A percentile compares a stretch with the other conserved stretches of the same genome.
phyloP scores from a whole-genome alignment of 1,140 invertebrate genomes.

The Drosophila tropicalis region DNA sequence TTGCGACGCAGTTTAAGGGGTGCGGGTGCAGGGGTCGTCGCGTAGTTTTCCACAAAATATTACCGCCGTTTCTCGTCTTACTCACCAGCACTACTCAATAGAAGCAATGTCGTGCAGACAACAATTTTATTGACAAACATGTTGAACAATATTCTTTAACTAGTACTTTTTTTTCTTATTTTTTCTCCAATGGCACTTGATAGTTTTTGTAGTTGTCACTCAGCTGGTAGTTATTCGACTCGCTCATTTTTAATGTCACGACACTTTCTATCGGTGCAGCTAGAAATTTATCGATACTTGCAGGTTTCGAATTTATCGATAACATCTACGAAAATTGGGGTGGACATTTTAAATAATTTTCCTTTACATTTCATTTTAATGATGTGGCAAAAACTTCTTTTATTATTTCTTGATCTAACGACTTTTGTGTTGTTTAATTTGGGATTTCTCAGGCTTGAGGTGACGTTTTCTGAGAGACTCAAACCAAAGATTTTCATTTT shows the following conservation, averaged over 20 bases:
- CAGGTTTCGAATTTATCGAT: too few relatives aligned
- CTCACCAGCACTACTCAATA: constrained; percentile 63
- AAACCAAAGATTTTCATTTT: too few relatives aligned
- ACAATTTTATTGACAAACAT: constrained; percentile 61
- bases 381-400: too few relatives aligned
- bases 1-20: constrained; percentile 33
- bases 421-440: too few relatives aligned
- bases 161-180: neutral
- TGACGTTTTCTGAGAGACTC: too few relatives aligned
- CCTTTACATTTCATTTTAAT: too few relatives aligned
- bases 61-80: constrained; percentile 19
- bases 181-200: neutral
- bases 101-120: constrained; percentile 50
- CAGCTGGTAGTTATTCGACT: neutral
- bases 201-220: constrained; percentile 12
- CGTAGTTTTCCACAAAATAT: constrained; percentile 17
- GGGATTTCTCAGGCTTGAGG: too few relatives aligned
- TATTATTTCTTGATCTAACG: too few relatives aligned
- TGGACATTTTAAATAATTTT: too few relatives aligned
- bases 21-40: neutral
- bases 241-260: too few relatives aligned
- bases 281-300: neutral
- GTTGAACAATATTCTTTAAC: constrained; percentile 14
- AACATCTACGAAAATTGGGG: too few relatives aligned
- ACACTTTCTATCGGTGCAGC: too few relatives aligned